Evolutionary conservation across 2,113 vertebrate genomes (phyloP).

Genomic region (Nanger granti): DNA sequence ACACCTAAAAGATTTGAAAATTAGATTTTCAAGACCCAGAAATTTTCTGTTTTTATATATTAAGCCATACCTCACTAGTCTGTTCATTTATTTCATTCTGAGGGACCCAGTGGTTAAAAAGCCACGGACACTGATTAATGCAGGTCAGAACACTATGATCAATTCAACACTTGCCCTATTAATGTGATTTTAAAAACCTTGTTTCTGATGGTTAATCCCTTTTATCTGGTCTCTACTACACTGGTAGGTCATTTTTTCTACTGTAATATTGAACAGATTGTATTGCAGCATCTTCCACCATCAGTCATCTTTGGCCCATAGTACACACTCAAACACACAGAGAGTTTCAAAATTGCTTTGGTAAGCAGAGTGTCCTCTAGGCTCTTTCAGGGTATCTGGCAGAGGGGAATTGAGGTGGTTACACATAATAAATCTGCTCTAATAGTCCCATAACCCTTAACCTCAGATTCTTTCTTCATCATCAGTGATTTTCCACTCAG

Average conservation of each 20-base stretch:
- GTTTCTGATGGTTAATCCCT: neutral
- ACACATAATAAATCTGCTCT: neutral
- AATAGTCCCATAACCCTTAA: neutral
- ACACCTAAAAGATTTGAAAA: neutral
- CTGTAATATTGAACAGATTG: neutral
- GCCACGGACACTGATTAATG: neutral
- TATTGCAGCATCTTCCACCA: neutral
- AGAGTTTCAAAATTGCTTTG: neutral
- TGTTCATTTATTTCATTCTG: conserved; percentile 11
- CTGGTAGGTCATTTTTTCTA: neutral
- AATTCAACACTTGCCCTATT: neutral
- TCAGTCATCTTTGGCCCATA: neutral
- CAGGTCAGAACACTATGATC: neutral
- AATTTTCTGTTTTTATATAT: neutral
- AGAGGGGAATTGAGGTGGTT: neutral
- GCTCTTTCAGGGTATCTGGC: neutral
- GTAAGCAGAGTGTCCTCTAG: neutral
- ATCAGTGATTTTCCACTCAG: neutral
- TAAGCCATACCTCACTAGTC: neutral
- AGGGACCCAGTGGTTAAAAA: neutral
- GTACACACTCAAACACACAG: neutral
- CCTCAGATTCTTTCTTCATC: neutral
- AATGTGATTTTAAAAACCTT: neutral
- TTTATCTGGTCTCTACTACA: neutral
- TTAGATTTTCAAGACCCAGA: neutral